A percentile compares a stretch with the other conserved stretches of the same genome.
Conservation (phyloP, 1,140 invertebrate genomes). For the Drosophila ambigua region DNA sequence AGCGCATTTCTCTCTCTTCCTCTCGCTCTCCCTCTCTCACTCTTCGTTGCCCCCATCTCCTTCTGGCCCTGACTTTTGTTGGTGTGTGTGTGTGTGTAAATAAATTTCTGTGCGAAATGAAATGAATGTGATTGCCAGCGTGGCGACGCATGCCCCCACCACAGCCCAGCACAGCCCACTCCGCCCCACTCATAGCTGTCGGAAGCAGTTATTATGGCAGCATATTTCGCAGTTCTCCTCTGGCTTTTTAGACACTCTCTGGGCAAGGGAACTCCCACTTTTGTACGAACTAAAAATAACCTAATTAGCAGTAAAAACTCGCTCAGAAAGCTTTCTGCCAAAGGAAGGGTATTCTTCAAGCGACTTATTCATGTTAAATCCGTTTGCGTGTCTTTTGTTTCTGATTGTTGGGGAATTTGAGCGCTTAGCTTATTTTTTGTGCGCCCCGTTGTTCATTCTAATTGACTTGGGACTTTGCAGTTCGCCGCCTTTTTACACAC, state of each 20-base stretch:
- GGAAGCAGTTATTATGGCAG: slow-evolving; percentile 75
- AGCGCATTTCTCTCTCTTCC: slow-evolving; percentile 50
- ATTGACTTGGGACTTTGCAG: slow-evolving; percentile 66
- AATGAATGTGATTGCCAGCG: slow-evolving; percentile 79
- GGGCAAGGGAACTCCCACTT: no score
- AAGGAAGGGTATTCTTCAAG: slow-evolving; percentile 8
- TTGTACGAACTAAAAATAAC: background rate
- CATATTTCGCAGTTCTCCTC: slow-evolving; percentile 66
- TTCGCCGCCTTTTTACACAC: slow-evolving; percentile 28
- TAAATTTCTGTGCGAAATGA: slow-evolving; percentile 79
- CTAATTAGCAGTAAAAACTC: background rate
- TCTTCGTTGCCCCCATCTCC: background rate
- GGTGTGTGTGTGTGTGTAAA: slow-evolving; percentile 57
- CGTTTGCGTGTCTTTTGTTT: slow-evolving; percentile 19
- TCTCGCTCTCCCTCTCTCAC: background rate
- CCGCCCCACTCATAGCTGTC: slow-evolving; percentile 44
- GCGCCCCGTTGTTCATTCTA: slow-evolving; percentile 49
- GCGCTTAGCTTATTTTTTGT: slow-evolving; percentile 3
- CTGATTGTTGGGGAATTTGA: slow-evolving; percentile 5
- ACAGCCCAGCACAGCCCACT: background rate
- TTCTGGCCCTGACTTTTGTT: slow-evolving; percentile 29
- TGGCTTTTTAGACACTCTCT: slow-evolving; percentile 9
- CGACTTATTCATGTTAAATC: background rate
- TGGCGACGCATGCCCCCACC: slow-evolving; percentile 38
- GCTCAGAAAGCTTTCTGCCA: background rate